Evolutionary conservation across 2,113 vertebrate genomes (phyloP).

Genomic region (Gobiocypris rarus): DNA sequence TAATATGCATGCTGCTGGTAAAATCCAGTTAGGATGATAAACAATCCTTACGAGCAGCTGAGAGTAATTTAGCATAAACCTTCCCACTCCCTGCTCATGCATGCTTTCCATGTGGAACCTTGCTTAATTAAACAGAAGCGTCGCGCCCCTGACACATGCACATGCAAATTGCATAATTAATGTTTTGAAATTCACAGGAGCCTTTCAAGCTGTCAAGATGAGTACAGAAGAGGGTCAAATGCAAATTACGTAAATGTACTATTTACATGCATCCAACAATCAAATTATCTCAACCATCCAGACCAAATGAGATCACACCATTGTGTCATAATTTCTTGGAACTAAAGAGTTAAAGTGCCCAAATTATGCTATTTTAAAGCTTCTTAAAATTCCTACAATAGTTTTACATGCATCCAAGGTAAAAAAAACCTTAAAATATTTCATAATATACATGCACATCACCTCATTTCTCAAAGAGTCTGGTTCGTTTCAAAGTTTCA

Average conservation of each 20-base stretch:
- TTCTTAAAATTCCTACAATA: too few relatives aligned
- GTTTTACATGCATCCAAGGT: too few relatives aligned
- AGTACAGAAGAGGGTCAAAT: constrained; percentile 22
- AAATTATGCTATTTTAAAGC: too few relatives aligned
- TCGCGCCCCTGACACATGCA: constrained; percentile 18
- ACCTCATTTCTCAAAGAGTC: too few relatives aligned
- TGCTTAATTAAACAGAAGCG: constrained; percentile 40
- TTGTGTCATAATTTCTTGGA: too few relatives aligned
- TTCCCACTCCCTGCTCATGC: background rate
- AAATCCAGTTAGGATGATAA: constrained; percentile 27
- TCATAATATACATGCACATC: too few relatives aligned
- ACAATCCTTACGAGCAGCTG: constrained; percentile 11
- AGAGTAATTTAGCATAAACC: constrained; percentile 40
- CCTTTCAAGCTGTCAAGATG: constrained; percentile 19
- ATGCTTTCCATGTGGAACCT: constrained; percentile 24
- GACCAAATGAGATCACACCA: background rate
- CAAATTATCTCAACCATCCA: background rate
- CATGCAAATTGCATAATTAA: constrained; percentile 40
- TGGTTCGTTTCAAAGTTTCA: too few relatives aligned
- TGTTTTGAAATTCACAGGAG: constrained; percentile 23
- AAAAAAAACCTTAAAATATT: too few relatives aligned
- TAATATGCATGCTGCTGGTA: constrained; percentile 8
- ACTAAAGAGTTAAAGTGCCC: too few relatives aligned
- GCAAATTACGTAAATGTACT: background rate
- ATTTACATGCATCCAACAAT: constrained; percentile 1